Evolutionary conservation across 2,113 vertebrate species (phyloP).

Genomic region (Zootoca vivipara): DNA sequence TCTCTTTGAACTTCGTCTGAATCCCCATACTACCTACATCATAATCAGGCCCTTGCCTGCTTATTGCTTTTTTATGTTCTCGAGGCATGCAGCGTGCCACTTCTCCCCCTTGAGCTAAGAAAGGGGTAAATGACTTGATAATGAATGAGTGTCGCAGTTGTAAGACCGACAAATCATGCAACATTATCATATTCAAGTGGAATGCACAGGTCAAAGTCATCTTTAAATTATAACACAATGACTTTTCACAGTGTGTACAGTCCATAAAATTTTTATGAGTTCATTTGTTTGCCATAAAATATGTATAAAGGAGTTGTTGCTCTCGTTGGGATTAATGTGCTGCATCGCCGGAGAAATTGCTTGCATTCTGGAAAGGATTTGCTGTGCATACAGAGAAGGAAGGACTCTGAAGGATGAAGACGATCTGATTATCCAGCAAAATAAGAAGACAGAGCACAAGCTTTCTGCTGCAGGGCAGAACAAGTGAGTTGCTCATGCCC

Average conservation of each 20-base stretch:
- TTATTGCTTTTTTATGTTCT: not conserved
- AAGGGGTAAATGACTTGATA: not conserved
- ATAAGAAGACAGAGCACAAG: conserved; percentile 40
- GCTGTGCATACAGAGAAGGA: conserved; percentile 22
- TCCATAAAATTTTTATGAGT: conserved; percentile 64
- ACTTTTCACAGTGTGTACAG: conserved; percentile 33
- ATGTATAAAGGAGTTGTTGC: conserved; percentile 61
- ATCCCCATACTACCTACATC: not conserved
- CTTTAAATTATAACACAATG: conserved; percentile 13
- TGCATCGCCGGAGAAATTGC: conserved; percentile 39
- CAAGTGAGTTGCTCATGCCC: conserved; percentile 9
- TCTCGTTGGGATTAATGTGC: conserved; percentile 51
- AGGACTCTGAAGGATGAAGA: conserved; percentile 29
- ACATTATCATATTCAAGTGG: conserved; percentile 29
- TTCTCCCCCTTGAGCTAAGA: not conserved
- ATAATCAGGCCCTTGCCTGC: not conserved
- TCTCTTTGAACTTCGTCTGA: not conserved
- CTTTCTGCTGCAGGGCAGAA: conserved; percentile 37
- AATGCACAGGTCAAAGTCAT: conserved; percentile 31
- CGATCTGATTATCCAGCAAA: conserved; percentile 38
- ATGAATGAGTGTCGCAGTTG: not conserved
- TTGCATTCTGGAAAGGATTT: conserved; percentile 38
- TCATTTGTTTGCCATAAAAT: conserved; percentile 77
- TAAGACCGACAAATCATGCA: conserved; percentile 3
- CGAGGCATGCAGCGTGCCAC: not conserved